Evolutionary conservation across 2,888 invertebrate species (phyloP), one percentile per base, ranked within the genome.

Genomic region (Dryomyza anilis): DNA sequence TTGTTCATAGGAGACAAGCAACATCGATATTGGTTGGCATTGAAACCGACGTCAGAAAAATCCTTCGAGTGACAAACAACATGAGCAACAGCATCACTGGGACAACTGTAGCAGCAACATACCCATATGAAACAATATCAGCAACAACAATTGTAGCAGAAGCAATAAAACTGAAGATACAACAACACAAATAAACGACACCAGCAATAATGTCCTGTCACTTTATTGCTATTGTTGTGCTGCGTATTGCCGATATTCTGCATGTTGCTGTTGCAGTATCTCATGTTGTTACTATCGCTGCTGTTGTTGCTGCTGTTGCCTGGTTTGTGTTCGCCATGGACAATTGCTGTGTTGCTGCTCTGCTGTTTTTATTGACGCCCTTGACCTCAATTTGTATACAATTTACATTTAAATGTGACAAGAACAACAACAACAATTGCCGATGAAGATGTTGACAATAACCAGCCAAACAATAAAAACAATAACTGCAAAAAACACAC

Each of bases 311-410:
- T 45, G 45, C 43, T 64, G 29, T 50, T 64, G 53, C 36, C 29
- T 58, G 45, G 29, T 52, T 57, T 53, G 63, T 67, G 57, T 64
- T 63, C 56, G 64, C 58, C 57, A 52, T 48, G 63, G 59, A 61
- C 63, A 67, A 33, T 62, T 56, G 55, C 64, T 45, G 60, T 64
- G 65, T 55, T 56, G 62, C 67, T 66, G 25, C n/a, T n/a, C n/a
- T 46, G 12, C 52, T 19, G 21, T 25, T 50, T 50, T 19, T 45
- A 27, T 65, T 68, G 68, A 64, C 68, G 68, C 65, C 70, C 70
- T 70, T 69, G 70, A 70, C 69, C 70, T 64, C 64, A 59, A 69
- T 69, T 45, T 39, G n/a, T 43, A 55, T 50, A 61, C n/a, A 52
- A 33, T 61, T 61, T 43, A 53, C 61, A 61, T 60, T 25, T 21